A percentile compares a stretch with the other conserved stretches of the same genome.
These are phyloP conservation scores for Catharus ustulatus DNA, from an alignment of 2,797 vertebrate species.

Conservation along the genomic window DNA sequence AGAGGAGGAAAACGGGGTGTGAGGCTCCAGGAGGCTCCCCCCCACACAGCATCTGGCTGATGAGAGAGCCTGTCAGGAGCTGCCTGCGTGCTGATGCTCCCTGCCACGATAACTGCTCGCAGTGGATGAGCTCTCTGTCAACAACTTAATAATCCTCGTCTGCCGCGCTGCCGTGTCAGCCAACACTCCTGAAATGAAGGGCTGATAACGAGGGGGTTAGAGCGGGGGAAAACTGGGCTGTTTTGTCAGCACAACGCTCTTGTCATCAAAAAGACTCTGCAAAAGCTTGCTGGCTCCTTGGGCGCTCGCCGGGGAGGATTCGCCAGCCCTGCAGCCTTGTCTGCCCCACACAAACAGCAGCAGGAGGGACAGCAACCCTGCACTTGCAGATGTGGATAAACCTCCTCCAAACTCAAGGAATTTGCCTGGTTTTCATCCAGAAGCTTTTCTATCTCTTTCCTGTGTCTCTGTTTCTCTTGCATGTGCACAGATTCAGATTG, in stretches of 20 bases:
- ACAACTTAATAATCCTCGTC: conserved; percentile 52
- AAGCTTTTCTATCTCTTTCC: neutral
- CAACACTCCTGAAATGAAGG: conserved; percentile 7
- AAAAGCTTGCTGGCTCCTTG: neutral
- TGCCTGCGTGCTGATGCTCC: conserved; percentile 52
- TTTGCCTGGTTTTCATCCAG: neutral
- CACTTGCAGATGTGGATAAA: neutral
- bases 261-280: neutral
- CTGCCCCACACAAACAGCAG: neutral
- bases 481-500: neutral
- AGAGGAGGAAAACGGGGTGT: neutral
- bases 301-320: fast-evolving
- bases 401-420: neutral
- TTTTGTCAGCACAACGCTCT: conserved; percentile 47
- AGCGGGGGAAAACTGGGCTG: conserved; percentile 37
- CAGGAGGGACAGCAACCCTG: neutral
- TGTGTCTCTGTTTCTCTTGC: neutral
- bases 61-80: conserved; percentile 63
- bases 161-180: conserved; percentile 28
- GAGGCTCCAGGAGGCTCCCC: neutral
- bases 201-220: conserved; percentile 58
- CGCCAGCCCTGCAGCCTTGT: neutral
- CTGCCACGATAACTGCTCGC: conserved; percentile 9
- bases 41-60: conserved; percentile 21
- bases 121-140: conserved; percentile 65